Conservation (phyloP, 2,797 vertebrate genomes). For the Pachyuromys duprasi region DNA sequence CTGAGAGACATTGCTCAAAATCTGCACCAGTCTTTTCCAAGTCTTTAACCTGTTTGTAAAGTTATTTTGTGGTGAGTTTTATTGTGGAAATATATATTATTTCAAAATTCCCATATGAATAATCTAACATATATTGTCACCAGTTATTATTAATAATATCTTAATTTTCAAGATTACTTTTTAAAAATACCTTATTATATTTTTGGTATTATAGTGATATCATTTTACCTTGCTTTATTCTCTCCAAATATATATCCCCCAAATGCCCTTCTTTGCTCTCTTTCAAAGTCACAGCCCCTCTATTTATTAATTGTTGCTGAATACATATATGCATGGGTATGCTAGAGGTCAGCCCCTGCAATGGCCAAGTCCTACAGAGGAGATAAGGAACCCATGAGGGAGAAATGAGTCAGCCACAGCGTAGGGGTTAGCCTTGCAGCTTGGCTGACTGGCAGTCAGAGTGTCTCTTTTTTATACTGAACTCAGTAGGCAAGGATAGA, state of each 20-base stretch:
- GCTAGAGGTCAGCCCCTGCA: too few relatives aligned
- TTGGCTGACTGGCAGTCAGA: too few relatives aligned
- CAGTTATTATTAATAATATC: background rate
- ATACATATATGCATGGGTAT: background rate
- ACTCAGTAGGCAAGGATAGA: too few relatives aligned
- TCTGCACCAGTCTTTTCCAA: background rate
- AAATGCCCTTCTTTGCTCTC: background rate
- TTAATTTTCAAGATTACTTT: background rate
- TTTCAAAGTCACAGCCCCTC: background rate
- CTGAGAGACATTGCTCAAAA: background rate
- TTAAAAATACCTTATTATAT: background rate
- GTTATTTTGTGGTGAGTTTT: conserved; percentile 11
- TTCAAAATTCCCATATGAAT: background rate
- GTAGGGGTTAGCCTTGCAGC: too few relatives aligned
- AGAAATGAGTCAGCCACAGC: too few relatives aligned
- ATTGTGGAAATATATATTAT: background rate
- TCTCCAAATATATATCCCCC: background rate
- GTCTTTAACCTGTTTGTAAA: background rate
- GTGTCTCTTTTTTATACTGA: too few relatives aligned
- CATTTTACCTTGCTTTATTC: background rate
- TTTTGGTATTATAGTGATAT: background rate
- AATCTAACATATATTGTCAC: background rate
- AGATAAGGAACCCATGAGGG: too few relatives aligned
- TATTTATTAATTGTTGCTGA: background rate
- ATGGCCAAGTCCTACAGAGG: too few relatives aligned